Percentiles rank a stretch among this genome's conserved stretches.
Conservation (phyloP, 2,888 invertebrate genomes). For the Halocaridina rubra region DNA sequence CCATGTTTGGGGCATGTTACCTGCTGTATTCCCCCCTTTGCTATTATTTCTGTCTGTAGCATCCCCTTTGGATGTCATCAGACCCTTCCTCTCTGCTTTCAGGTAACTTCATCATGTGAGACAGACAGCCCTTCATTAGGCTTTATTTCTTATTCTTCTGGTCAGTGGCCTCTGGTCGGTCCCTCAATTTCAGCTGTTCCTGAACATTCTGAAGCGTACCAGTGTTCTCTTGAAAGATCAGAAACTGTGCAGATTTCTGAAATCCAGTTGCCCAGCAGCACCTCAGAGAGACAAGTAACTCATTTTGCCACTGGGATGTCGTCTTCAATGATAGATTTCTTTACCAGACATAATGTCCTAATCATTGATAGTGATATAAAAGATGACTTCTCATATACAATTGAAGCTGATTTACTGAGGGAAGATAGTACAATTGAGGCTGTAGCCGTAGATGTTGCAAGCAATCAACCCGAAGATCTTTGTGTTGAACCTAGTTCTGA, state of each 20-base stretch:
- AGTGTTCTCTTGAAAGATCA: neutral
- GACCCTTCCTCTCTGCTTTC: conserved; percentile 32
- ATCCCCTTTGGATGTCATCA: conserved; percentile 22
- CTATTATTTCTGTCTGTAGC: conserved; percentile 9
- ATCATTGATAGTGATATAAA: neutral
- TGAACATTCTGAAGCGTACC: neutral
- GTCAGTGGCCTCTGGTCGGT: neutral
- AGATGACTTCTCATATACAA: too few species aligned
- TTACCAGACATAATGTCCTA: conserved; percentile 28
- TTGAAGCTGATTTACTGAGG: too few species aligned
- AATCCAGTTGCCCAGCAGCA: neutral
- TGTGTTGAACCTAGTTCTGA: neutral
- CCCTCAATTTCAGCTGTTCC: conserved; percentile 9
- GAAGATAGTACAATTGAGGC: too few species aligned
- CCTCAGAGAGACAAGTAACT: neutral
- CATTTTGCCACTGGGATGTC: conserved; percentile 42
- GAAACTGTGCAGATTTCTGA: neutral
- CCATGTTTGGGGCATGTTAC: neutral
- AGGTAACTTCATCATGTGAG: conserved; percentile 32
- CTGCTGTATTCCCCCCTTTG: neutral
- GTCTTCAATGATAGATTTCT: conserved; percentile 41
- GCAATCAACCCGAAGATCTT: neutral
- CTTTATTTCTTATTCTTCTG: conserved; percentile 13
- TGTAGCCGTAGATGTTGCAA: neutral
- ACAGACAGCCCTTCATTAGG: conserved; percentile 29